Evolutionary conservation across 2,888 invertebrate species (phyloP), one percentile per base, ranked within the genome.

Genomic region (Drosophila recens): DNA sequence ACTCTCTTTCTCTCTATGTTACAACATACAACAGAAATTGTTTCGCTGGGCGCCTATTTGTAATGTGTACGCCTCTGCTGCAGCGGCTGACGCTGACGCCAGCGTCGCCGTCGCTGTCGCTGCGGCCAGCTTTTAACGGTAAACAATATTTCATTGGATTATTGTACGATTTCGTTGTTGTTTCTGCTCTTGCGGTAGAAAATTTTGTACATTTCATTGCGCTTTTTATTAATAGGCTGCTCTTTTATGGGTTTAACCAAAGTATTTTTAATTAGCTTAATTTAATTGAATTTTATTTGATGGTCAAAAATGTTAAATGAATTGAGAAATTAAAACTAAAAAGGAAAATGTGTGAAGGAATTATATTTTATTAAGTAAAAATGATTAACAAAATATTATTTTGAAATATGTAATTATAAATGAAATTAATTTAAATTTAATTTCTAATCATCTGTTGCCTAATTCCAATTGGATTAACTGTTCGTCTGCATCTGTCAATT

Each of bases 201-300:
- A 51, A n/a, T n/a, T 42, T 53, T 51, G 48, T 33, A 49, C 30
- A 23, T 43, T 61, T 68, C 54, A 13, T 45, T 33, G 45, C 11
- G 6, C 49, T 17, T 65, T 30, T 23, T 20, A 15, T 58, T 70
- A 53, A 76, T 9, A 27, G 9, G 27, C 38, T 38, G 20, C 42
- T 36, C 58, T 61, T 67, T 61, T 64, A 49, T 73, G 20, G 33
- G 15, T 57, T 23, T 58, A 17, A 40, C 49, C 40, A 67, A 68
- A 76, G 68, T 67, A 67, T 72, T 72, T 80, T 72, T 72, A 77
- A 77, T 80, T 70, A 67, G 72, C 65, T 68, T 27, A 42, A 66
- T 82, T 77, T 82, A 80, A 82, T 82, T 82, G 74, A 56, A 69
- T 67, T 70, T 51, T 36, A 49, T 61, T 53, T 36, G 51, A 42